Conservation (phyloP, 2,113 vertebrate genomes). For the Tupaia chinensis region DNA sequence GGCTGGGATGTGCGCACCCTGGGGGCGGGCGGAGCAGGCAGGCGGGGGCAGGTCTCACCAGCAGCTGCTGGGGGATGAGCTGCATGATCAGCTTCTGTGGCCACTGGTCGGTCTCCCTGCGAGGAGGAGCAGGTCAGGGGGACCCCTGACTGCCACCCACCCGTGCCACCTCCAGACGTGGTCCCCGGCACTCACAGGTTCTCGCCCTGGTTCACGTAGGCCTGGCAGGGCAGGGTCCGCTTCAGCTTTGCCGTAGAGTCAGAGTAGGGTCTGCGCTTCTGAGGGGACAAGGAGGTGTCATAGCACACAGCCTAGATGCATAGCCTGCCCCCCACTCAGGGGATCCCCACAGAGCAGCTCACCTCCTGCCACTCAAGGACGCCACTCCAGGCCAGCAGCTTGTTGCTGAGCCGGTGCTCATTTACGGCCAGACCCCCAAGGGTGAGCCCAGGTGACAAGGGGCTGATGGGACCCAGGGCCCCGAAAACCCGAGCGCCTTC, state of each 20-base stretch:
- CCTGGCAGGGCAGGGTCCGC: slow-evolving; percentile 94
- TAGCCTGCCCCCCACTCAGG: fast-evolving
- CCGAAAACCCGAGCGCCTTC: slow-evolving; percentile 77
- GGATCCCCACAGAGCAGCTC: neutral
- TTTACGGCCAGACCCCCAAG: slow-evolving; percentile 82
- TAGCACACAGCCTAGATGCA: neutral
- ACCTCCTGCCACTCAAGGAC: slow-evolving; percentile 97
- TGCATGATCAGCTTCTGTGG: slow-evolving; percentile 97
- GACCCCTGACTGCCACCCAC: slow-evolving; percentile 82
- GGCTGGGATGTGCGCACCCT: fast-evolving
- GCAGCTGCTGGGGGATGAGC: slow-evolving; percentile 94
- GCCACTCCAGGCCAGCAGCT: slow-evolving; percentile 94
- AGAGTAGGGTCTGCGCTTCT: slow-evolving; percentile 94
- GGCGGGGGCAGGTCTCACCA: slow-evolving; percentile 85
- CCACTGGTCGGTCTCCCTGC: slow-evolving; percentile 96
- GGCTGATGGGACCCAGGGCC: slow-evolving; percentile 86
- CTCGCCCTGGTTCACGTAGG: slow-evolving; percentile 95
- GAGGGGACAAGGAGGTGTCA: neutral
- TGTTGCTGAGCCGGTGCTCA: slow-evolving; percentile 90
- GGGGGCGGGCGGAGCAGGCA: fast-evolving
- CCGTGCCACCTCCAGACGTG: slow-evolving; percentile 36
- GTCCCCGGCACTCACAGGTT: slow-evolving; percentile 91
- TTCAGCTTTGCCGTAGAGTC: slow-evolving; percentile 93
- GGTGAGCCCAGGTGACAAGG: slow-evolving; percentile 83
- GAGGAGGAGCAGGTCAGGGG: neutral